These are phyloP conservation scores for Ophonus ardosiacus DNA, from an alignment of 2,888 invertebrate species.

Conservation along the genomic window DNA sequence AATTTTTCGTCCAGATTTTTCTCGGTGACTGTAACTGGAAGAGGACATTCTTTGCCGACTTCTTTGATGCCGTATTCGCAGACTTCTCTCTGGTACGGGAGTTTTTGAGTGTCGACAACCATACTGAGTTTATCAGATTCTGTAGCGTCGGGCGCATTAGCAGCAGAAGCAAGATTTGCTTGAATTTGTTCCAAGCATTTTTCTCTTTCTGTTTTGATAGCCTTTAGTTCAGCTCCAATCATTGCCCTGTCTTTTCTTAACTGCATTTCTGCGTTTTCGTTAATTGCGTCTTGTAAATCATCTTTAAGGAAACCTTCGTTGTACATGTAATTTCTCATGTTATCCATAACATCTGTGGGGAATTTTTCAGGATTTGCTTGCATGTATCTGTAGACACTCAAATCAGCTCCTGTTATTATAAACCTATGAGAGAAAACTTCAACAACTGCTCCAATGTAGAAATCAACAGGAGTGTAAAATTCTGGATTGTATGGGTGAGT, in stretches of 20 bases:
- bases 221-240: constrained; percentile 69
- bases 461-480: constrained; percentile 88
- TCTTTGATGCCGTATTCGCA: constrained; percentile 72
- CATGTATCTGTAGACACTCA: constrained; percentile 88
- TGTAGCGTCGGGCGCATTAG: constrained; percentile 64
- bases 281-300: constrained; percentile 75
- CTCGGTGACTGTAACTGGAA: constrained; percentile 71
- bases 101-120: constrained; percentile 65
- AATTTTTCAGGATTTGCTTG: constrained; percentile 85
- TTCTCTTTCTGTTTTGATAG: constrained; percentile 71
- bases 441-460: constrained; percentile 86
- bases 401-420: constrained; percentile 86
- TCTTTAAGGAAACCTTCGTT: constrained; percentile 81
- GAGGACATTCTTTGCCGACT: constrained; percentile 71
- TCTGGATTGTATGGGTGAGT: constrained; percentile 83
- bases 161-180: constrained; percentile 59
- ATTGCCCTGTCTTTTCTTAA: constrained; percentile 71
- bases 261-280: constrained; percentile 71
- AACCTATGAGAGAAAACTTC: constrained; percentile 87
- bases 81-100: constrained; percentile 72
- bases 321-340: constrained; percentile 83
- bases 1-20: constrained; percentile 68
- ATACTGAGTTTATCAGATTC: constrained; percentile 57
- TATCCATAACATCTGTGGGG: constrained; percentile 81
- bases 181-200: constrained; percentile 71